These are phyloP conservation scores for Drosophila fuyamai DNA, from an alignment of 1,140 invertebrate genomes.

Conservation along the genomic window DNA sequence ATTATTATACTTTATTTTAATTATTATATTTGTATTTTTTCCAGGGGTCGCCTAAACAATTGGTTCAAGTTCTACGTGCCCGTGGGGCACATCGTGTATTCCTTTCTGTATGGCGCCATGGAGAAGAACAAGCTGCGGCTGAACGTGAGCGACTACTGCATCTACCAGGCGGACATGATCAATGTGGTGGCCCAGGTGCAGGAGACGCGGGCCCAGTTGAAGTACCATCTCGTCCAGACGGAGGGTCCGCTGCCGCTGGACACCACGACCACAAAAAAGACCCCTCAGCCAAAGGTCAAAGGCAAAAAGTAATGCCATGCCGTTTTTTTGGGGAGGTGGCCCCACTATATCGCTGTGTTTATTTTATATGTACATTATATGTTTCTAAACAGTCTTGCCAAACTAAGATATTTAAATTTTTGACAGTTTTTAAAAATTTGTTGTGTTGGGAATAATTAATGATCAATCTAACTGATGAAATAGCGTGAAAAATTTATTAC, in stretches of 20 bases:
- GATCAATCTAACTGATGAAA: too few relatives aligned
- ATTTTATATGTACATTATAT: background rate
- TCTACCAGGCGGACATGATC: conserved; percentile 65
- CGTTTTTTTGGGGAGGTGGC: background rate
- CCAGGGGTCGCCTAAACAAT: conserved; percentile 48
- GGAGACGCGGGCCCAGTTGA: conserved; percentile 50
- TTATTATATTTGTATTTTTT: background rate
- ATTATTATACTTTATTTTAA: too few relatives aligned
- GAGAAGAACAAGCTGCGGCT: conserved; percentile 75
- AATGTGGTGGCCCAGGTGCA: conserved; percentile 54
- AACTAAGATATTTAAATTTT: too few relatives aligned
- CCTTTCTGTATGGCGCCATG: conserved; percentile 69
- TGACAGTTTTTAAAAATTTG: too few relatives aligned
- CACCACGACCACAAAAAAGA: background rate
- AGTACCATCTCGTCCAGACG: conserved; percentile 12
- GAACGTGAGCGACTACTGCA: conserved; percentile 70
- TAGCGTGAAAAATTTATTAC: too few relatives aligned
- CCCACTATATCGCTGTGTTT: background rate
- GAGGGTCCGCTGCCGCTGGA: conserved; percentile 2
- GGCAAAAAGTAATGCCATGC: background rate
- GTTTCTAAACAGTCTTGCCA: background rate
- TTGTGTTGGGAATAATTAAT: too few relatives aligned
- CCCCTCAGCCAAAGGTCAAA: background rate
- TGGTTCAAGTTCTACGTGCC: conserved; percentile 78
- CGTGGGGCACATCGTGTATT: conserved; percentile 70